Conservation (phyloP, 2,888 invertebrate genomes). For the Apodemia zela region DNA sequence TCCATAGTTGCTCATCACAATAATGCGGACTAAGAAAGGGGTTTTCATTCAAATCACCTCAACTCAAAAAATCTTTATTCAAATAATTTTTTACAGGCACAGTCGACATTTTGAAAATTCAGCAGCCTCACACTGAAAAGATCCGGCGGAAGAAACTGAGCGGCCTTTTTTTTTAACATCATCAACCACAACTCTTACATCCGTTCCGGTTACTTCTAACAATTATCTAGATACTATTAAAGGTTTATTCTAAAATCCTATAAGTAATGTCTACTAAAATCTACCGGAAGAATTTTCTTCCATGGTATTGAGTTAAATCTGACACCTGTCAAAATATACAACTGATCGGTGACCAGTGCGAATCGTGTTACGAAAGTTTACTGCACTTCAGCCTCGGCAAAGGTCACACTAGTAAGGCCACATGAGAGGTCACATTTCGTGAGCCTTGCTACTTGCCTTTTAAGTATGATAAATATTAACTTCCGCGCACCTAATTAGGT, state of each 20-base stretch:
- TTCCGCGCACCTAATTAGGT: constrained; percentile 29
- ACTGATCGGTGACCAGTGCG: constrained; percentile 20
- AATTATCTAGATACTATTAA: not conserved
- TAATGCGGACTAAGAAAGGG: too few species aligned
- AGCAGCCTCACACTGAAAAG: too few species aligned
- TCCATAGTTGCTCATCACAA: too few species aligned
- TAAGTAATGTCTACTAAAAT: not conserved
- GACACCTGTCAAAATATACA: constrained; percentile 12
- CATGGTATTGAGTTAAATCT: not conserved
- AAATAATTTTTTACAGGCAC: too few species aligned
- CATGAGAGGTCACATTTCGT: constrained; percentile 28
- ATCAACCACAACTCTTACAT: too few species aligned
- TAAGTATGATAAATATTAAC: constrained; percentile 28
- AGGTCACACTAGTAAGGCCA: constrained; percentile 33
- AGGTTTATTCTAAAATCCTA: not conserved
- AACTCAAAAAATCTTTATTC: too few species aligned
- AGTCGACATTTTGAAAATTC: too few species aligned
- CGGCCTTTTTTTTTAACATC: too few species aligned
- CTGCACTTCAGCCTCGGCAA: constrained; percentile 33
- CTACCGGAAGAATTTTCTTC: not conserved
- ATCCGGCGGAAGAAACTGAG: too few species aligned
- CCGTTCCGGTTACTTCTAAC: too few species aligned
- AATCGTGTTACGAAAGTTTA: constrained; percentile 37
- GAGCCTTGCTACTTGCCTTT: constrained; percentile 26
- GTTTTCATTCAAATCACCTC: too few species aligned